A percentile compares a stretch with the other conserved stretches of the same genome.
phyloP scores from a whole-genome alignment of 2,113 vertebrate species.

The Pyrgilauda ruficollis region DNA sequence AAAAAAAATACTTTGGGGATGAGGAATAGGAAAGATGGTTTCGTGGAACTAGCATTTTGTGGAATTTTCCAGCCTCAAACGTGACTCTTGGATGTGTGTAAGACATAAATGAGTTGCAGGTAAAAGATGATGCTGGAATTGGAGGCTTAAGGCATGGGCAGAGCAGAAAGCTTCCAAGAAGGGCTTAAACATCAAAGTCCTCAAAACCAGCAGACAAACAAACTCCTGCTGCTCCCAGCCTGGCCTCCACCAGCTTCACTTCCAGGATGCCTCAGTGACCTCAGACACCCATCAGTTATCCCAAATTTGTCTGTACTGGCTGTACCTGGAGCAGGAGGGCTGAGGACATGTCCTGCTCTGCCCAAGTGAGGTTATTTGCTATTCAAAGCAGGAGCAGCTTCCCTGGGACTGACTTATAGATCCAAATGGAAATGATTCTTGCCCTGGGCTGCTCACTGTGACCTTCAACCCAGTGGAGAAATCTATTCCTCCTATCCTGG shows the following conservation, averaged over 20 bases:
- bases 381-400: slow-evolving; percentile 38
- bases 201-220: neutral
- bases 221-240: neutral
- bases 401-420: slow-evolving; percentile 39
- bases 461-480: slow-evolving; percentile 56
- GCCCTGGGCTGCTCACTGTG: slow-evolving; percentile 32
- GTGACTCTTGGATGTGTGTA: neutral
- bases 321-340: neutral
- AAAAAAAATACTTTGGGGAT: neutral
- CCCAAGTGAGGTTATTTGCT: neutral
- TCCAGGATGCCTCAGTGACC: neutral
- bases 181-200: neutral
- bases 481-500: slow-evolving; percentile 39
- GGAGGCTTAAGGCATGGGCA: neutral
- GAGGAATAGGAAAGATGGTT: neutral
- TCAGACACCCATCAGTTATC: neutral
- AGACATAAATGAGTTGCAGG: neutral
- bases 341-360: neutral
- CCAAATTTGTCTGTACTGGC: neutral
- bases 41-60: neutral
- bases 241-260: neutral
- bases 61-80: neutral
- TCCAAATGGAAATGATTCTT: slow-evolving; percentile 53
- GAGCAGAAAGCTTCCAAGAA: neutral
- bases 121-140: neutral